These are phyloP conservation scores for Napeogenes inachia DNA, from an alignment of 2,888 invertebrate species.

Conservation along the genomic window DNA sequence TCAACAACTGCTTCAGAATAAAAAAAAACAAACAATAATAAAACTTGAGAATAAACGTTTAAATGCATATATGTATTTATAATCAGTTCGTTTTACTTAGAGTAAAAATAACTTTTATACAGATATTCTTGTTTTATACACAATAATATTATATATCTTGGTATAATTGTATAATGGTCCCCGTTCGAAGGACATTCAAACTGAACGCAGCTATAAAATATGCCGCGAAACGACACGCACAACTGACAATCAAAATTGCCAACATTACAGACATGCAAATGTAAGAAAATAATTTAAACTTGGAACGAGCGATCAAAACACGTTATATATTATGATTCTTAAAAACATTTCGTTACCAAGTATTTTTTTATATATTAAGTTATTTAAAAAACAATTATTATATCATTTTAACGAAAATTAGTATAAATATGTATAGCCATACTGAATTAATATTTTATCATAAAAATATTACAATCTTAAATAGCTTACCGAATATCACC, in stretches of 20 bases:
- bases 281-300: constrained; percentile 16
- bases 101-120: constrained; percentile 9
- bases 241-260: constrained; percentile 30
- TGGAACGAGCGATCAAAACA: constrained; percentile 9
- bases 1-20: not conserved
- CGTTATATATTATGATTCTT: constrained; percentile 2
- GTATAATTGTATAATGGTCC: constrained; percentile 18
- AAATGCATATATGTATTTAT: not conserved
- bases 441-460: not conserved
- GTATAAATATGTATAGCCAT: too few species aligned
- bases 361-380: not conserved
- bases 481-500: constrained; percentile 82
- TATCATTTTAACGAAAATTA: too few species aligned
- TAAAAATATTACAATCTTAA: not conserved
- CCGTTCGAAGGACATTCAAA: constrained; percentile 22
- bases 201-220: constrained; percentile 29
- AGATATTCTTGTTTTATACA: constrained; percentile 8
- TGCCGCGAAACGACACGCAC: constrained; percentile 25
- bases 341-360: not conserved
- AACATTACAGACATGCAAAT: constrained; percentile 25
- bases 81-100: not conserved
- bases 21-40: not conserved
- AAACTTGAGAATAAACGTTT: not conserved
- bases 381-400: not conserved
- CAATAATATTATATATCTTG: constrained; percentile 1